Conservation (phyloP, 2,888 invertebrate species). For the Alentia gelatinosa region DNA sequence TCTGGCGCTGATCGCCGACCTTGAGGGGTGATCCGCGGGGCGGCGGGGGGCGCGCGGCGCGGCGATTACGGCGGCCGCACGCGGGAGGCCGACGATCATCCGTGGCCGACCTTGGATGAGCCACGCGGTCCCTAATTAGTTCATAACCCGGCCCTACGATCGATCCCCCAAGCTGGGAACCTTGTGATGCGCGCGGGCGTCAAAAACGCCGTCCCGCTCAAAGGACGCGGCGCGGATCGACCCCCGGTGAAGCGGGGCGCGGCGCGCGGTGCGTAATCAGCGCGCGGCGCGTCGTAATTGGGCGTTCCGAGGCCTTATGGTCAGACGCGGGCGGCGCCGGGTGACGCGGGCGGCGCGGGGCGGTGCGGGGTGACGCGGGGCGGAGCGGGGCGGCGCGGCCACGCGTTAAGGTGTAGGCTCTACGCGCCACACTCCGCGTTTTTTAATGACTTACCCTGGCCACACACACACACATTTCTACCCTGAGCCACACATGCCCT, state of each 20-base stretch:
- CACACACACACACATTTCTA: neutral
- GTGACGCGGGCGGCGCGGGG: neutral
- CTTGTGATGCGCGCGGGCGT: neutral
- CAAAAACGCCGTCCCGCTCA: conserved; percentile 20
- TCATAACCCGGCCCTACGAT: conserved; percentile 6
- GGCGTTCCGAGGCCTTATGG: neutral
- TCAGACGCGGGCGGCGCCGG: neutral
- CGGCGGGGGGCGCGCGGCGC: neutral
- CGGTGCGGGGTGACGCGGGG: neutral
- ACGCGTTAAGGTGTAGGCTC: neutral
- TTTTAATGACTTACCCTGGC: neutral
- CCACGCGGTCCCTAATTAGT: conserved; percentile 13
- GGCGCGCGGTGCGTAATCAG: conserved; percentile 5
- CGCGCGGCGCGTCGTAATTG: neutral
- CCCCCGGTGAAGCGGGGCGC: conserved; percentile 15
- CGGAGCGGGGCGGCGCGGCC: neutral
- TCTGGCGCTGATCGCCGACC: neutral
- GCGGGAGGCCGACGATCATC: conserved; percentile 30
- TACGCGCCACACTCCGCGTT: neutral
- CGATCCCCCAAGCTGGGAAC: neutral
- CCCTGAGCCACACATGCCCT: too few species aligned
- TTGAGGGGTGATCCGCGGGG: neutral
- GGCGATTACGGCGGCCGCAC: conserved; percentile 2
- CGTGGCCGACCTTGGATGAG: conserved; percentile 26
- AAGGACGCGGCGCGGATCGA: neutral